Base-by-base conservation (phyloP, 2,113 vertebrate species). In the Aegotheles bennettii region DNA sequence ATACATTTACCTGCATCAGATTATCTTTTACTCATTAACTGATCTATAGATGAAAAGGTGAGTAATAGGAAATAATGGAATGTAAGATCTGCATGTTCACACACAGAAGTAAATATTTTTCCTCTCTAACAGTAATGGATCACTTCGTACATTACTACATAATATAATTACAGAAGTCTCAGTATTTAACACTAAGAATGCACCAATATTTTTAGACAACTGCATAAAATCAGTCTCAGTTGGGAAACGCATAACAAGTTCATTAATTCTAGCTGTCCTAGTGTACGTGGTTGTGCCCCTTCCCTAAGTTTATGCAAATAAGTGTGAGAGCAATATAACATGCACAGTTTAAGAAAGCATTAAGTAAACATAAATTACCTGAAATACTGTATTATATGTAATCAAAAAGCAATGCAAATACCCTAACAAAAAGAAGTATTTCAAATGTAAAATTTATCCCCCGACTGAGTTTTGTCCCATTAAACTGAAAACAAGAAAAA, bases 331-430 rank as follows among this genome's bases (percentile, higher is more conserved):
- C 35, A 69, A 25, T 20, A 28, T 17, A 83, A n/a, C 17, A 50
- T 2, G 6, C 11, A 36, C 25, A 42, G 38, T 25, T 19, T 0
- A 0, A 89, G 11, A 80, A 69, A 76, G 3, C 26, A 60, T 9
- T 57, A 92, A 50, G 26, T 80, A 53, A 81, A 45, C 7, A 40
- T 36, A 80, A 73, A 17, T 35, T 53, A 70, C 23, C 21, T 48
- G 8, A 82, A 91, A 36, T 35, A 70, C 2, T 50, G 61, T 13
- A 29, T n/a, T 74, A n/a, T 4, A 33, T 31, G 81, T 38, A 45
- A 82, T 64, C 61, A 20, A 86, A 13, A 59, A 65, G 13, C 40
- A 6, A 76, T 18, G 16, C n/a, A 76, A 85, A 67, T 43, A 50
- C 2, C 13, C 15, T 63, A 67, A 50, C 4, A 26, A 43, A 45